These are phyloP conservation scores for Calephelis nemesis DNA, from an alignment of 1,140 invertebrate species.

Conservation along the genomic window DNA sequence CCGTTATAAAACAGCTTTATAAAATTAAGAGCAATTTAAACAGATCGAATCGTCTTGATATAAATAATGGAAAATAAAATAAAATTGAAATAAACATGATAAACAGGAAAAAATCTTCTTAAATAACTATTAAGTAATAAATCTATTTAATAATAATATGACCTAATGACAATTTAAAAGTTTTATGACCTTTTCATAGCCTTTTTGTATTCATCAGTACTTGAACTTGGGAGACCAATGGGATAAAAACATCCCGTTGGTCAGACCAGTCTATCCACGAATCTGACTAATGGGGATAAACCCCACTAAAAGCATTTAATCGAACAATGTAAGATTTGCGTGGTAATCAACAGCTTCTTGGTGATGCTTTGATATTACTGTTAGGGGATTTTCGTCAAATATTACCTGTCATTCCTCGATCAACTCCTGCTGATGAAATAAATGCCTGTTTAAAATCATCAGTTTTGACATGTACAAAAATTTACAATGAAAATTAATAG, in stretches of 20 bases:
- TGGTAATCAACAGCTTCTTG: slow-evolving; percentile 30
- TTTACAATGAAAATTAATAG: slow-evolving; percentile 24
- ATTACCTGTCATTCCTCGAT: slow-evolving; percentile 59
- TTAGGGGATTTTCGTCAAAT: slow-evolving; percentile 69
- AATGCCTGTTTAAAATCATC: slow-evolving; percentile 27
- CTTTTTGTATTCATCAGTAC: too few species aligned
- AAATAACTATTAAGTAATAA: too few species aligned
- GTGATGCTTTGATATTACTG: slow-evolving; percentile 34
- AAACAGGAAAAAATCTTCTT: too few species aligned
- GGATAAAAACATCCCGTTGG: too few species aligned
- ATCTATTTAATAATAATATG: too few species aligned
- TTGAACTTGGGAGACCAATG: too few species aligned
- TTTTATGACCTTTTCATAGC: too few species aligned
- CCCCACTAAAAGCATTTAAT: slow-evolving; percentile 59
- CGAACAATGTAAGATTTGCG: slow-evolving; percentile 55
- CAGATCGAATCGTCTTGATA: too few species aligned
- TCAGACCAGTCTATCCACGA: too few species aligned
- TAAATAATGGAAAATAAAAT: slow-evolving; percentile 54
- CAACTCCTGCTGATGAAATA: slow-evolving; percentile 40
- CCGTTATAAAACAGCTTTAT: too few species aligned
- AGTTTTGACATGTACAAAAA: slow-evolving; percentile 27
- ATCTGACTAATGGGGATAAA: slow-evolving; percentile 1
- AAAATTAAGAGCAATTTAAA: too few species aligned
- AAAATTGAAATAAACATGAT: slow-evolving; percentile 27
- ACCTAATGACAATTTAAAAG: too few species aligned